phyloP scores from a whole-genome alignment of 2,113 vertebrate species.

The Eurypyga helias region DNA sequence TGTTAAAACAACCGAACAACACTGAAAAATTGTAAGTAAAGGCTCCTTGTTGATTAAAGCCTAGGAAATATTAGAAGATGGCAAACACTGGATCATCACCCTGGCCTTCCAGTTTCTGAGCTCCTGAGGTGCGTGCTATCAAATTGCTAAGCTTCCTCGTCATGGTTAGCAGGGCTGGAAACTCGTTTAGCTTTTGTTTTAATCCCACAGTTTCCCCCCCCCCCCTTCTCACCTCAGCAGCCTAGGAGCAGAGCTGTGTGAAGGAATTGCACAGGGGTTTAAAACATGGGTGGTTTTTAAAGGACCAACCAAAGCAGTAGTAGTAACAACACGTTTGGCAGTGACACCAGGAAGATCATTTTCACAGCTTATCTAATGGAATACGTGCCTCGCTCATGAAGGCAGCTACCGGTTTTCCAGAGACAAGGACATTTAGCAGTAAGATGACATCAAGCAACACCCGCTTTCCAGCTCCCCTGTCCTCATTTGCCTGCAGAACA shows the following conservation, averaged over 20 bases:
- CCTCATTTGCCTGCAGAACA: background rate
- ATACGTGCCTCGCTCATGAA: background rate
- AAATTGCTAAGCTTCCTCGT: background rate
- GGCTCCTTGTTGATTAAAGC: background rate
- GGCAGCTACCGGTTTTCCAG: background rate
- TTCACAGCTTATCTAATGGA: background rate
- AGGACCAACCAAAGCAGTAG: background rate
- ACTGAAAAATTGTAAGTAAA: background rate
- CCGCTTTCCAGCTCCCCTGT: background rate
- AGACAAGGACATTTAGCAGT: background rate
- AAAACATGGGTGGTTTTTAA: background rate
- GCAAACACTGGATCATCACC: background rate
- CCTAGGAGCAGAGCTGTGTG: background rate
- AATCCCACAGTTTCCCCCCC: background rate
- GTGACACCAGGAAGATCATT: background rate
- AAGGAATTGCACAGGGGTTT: background rate
- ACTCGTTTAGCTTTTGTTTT: background rate
- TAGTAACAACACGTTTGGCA: background rate
- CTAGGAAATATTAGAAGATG: background rate
- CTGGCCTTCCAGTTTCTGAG: background rate
- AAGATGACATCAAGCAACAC: background rate
- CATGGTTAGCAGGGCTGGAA: background rate
- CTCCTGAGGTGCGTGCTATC: background rate
- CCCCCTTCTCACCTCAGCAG: background rate
- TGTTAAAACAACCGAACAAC: background rate